phyloP scores from a whole-genome alignment of 1,140 invertebrate genomes.

The Frieseomelitta varia region DNA sequence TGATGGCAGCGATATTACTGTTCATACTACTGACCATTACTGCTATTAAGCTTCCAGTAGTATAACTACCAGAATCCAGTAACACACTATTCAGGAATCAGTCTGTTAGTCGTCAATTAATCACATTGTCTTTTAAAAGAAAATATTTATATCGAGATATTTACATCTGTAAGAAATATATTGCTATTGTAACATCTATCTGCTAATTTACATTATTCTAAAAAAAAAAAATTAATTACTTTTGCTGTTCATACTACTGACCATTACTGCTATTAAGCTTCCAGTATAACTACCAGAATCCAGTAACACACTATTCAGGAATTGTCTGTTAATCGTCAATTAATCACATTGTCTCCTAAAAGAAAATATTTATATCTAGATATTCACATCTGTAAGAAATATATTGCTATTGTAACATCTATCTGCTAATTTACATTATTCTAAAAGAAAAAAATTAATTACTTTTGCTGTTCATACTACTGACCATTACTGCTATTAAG shows the following conservation, averaged over 20 bases:
- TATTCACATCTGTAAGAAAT: background rate
- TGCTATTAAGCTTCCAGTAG: background rate
- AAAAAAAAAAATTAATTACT: background rate
- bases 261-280: background rate
- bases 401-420: background rate
- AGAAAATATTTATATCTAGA: background rate
- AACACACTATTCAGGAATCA: background rate
- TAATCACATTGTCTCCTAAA: background rate
- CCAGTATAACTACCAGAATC: background rate
- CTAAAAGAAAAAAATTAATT: background rate
- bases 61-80: background rate
- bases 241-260: too few relatives aligned
- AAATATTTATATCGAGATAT: background rate
- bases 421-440: background rate
- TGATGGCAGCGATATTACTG: background rate
- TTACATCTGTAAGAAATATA: background rate
- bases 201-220: background rate
- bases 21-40: background rate
- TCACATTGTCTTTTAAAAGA: background rate
- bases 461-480: too few relatives aligned
- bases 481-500: background rate
- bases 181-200: background rate
- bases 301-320: background rate
- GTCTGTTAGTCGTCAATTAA: background rate
- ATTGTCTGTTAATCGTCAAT: background rate